phyloP scores from a whole-genome alignment of 2,888 invertebrate species.

The Tipula lateralis region DNA sequence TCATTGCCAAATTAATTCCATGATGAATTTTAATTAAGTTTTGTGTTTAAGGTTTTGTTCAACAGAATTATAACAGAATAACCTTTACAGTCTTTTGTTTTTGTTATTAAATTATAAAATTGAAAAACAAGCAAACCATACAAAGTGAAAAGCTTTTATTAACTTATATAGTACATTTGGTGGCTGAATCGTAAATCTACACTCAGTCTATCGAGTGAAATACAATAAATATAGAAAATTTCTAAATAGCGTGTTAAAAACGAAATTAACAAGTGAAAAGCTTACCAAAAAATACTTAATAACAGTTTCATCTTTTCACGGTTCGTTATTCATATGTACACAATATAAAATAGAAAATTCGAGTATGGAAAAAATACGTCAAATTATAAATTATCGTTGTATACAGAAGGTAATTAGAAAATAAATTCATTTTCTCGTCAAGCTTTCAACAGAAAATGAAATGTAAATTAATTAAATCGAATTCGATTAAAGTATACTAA shows the following conservation, averaged over 20 bases:
- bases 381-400: not conserved
- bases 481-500: not conserved
- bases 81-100: not conserved
- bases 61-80: not conserved
- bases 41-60: not conserved
- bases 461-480: not conserved
- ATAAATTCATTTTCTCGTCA: not conserved
- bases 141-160: too few relatives aligned
- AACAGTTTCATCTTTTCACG: not conserved
- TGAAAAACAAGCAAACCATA: not conserved
- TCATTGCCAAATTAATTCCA: not conserved
- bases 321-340: not conserved
- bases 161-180: too few relatives aligned
- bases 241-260: not conserved
- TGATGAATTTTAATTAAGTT: not conserved
- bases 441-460: not conserved
- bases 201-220: not conserved
- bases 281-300: too few relatives aligned
- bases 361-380: not conserved
- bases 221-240: not conserved
- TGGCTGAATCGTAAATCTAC: too few relatives aligned
- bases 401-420: not conserved
- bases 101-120: not conserved
- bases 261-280: not conserved
- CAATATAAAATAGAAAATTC: not conserved